Percentiles rank a stretch among this genome's conserved stretches.
Evolutionary conservation across 2,113 vertebrate genomes (phyloP).

Genomic region (Eudyptes chrysolophus): DNA sequence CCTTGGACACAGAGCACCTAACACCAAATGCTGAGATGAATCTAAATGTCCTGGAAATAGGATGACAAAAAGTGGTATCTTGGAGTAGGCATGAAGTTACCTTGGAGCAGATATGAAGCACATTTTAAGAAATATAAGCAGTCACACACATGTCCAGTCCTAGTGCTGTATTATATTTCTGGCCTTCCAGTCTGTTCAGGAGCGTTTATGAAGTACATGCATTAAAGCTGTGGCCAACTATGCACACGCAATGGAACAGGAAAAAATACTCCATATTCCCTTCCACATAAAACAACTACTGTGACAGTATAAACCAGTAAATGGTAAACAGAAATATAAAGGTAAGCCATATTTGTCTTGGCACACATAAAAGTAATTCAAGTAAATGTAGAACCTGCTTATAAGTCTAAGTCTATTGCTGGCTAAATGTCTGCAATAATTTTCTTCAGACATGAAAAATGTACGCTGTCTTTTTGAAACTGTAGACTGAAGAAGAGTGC

Average conservation of each 20-base stretch:
- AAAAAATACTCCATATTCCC: not conserved
- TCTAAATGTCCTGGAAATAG: not conserved
- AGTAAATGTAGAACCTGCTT: conserved; percentile 3
- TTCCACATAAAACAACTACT: not conserved
- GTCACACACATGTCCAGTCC: accelerated
- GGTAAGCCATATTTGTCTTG: not conserved
- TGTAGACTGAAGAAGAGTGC: not conserved
- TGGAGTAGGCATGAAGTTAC: not conserved
- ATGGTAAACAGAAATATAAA: conserved; percentile 23
- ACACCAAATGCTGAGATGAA: not conserved
- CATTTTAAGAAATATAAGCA: not conserved
- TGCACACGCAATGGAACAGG: not conserved
- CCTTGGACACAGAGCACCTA: not conserved
- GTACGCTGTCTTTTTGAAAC: conserved; percentile 2
- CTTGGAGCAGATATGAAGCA: not conserved
- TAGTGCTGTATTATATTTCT: not conserved
- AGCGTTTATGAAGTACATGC: not conserved
- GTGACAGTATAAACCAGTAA: not conserved
- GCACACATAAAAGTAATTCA: conserved; percentile 22
- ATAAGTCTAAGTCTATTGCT: conserved; percentile 20
- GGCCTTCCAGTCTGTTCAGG: not conserved
- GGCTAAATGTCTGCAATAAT: conserved; percentile 35
- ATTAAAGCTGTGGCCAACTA: not conserved
- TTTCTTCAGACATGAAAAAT: conserved; percentile 44
- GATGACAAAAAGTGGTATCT: not conserved